A percentile compares a stretch with the other conserved stretches of the same genome.
phyloP scores from a whole-genome alignment of 2,888 invertebrate species.

The Glaucopsyche alexis region DNA sequence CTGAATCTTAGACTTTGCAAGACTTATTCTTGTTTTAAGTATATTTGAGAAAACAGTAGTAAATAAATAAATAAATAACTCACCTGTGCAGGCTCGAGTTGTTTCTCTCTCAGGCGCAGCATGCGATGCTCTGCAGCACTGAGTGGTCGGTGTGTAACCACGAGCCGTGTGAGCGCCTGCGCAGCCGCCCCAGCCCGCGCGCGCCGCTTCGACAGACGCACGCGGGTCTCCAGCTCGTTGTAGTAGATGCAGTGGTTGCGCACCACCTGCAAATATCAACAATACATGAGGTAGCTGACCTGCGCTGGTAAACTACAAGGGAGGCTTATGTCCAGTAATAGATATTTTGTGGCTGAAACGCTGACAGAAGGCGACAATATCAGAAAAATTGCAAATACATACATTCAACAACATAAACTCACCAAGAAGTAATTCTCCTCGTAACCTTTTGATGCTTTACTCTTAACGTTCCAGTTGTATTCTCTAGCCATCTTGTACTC shows the following conservation, averaged over 20 bases:
- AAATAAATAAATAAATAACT: neutral
- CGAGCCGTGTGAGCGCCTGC: conserved; percentile 88
- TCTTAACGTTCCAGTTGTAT: conserved; percentile 99
- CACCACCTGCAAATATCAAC: conserved; percentile 76
- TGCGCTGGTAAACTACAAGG: no score
- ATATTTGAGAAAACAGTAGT: no score
- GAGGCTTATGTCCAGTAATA: no score
- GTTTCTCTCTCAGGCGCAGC: conserved; percentile 91
- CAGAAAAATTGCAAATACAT: no score
- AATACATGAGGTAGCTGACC: neutral
- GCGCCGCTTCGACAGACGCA: conserved; percentile 94
- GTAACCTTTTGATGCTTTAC: conserved; percentile 95
- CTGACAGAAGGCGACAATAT: no score
- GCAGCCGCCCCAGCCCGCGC: conserved; percentile 80
- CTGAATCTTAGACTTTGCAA: no score
- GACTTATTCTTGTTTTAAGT: no score
- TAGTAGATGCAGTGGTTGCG: conserved; percentile 95
- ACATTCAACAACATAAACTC: conserved; percentile 40
- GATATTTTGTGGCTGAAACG: no score
- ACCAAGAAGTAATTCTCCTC: conserved; percentile 98
- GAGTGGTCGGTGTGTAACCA: conserved; percentile 94
- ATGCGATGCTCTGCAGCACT: conserved; percentile 91
- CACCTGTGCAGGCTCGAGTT: conserved; percentile 90
- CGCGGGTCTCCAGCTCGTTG: conserved; percentile 96
- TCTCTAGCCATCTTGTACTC: conserved; percentile 98